Base-by-base conservation (phyloP, 2,113 vertebrate genomes). In the Sebastes schlegelii region DNA sequence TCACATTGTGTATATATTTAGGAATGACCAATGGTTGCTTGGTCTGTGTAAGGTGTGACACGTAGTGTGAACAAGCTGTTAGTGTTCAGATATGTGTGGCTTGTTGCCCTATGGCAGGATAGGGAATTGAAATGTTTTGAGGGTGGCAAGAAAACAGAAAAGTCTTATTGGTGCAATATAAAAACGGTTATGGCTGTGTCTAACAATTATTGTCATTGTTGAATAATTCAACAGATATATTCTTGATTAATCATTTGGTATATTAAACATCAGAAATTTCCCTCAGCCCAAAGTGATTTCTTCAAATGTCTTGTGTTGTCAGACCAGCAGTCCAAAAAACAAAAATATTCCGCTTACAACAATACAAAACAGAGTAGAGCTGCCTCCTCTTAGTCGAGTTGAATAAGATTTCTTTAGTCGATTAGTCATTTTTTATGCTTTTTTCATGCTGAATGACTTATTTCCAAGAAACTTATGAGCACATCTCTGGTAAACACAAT, bases 1-100 rank as follows among this genome's bases (percentile, higher is more conserved):
- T 63, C 40, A 11, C 73, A 46, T 19, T 60, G 80, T 64, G 85
- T 67, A 74, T 66, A 74, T 85, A 55, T 76, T 77, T 79, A 40
- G 17, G 14, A 54, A 21, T 8, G 26, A 8, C 1, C 49, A 3
- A 14, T 3, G 14, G n/a, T 10, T 40, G 61, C 5, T 67, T 12
- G 5, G 9, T 34, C 19, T 43, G 65, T 68, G 61, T 70, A 61
- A 43, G 68, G 10, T 21, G 51, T 52, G 51, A 65, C 42, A 65
- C 42, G 23, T 67, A 23, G 45, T 62, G 51, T 13, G 48, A 77
- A 49, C 40, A 57, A 48, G 40, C 58, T 82, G 74, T 66, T 23
- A 1, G 3, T 17, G 11, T 48, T 21, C 34, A 52, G 17, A 67
- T 58, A 9, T 16, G 16, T 40, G 51, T 21, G 21, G 21, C 1